phyloP scores from a whole-genome alignment of 1,140 invertebrate species.

The Apis laboriosa region DNA sequence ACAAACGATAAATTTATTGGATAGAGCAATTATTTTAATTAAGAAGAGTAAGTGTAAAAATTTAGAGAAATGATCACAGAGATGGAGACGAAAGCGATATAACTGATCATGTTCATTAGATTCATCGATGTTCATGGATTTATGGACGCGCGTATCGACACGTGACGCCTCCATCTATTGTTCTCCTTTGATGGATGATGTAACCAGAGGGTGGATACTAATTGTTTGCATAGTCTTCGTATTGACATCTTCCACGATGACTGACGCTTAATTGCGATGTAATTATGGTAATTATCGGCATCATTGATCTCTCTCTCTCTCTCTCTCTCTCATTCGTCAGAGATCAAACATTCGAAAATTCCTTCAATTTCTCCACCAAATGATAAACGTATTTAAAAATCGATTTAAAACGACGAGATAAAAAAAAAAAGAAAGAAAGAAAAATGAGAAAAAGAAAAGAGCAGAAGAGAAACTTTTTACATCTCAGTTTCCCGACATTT shows the following conservation, averaged over 20 bases:
- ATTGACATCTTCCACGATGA: conserved; percentile 9
- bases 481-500: background rate
- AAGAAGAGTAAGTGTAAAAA: no score
- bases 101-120: background rate
- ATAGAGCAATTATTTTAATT: no score
- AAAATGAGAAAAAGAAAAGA: background rate
- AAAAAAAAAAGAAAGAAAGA: no score
- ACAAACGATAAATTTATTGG: no score
- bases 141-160: conserved; percentile 16
- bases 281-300: conserved; percentile 33
- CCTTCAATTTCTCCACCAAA: background rate
- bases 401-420: background rate
- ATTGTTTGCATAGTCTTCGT: conserved; percentile 39
- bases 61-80: background rate
- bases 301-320: no score
- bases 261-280: conserved; percentile 17
- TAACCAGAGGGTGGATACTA: conserved; percentile 19
- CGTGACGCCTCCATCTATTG: conserved; percentile 29
- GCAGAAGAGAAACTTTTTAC: background rate
- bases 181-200: conserved; percentile 36
- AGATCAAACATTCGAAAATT: no score
- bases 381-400: background rate
- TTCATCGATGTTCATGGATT: background rate
- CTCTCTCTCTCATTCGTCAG: no score
- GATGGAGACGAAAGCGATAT: no score